Conservation (phyloP, 2,888 invertebrate genomes). For the Geotrupes spiniger region DNA sequence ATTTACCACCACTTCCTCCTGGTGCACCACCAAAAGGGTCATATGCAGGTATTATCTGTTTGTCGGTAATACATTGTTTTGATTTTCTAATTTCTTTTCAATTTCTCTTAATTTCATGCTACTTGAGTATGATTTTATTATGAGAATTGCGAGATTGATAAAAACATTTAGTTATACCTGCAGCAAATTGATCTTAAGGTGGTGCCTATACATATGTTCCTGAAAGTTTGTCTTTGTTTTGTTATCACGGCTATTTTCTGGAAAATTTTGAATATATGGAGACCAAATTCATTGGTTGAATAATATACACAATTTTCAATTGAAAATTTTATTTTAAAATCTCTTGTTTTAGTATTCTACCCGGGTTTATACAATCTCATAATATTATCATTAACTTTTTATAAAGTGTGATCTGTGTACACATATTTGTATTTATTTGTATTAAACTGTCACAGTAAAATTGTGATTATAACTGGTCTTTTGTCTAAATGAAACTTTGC, state of each 20-base stretch:
- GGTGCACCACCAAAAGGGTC: constrained; percentile 56
- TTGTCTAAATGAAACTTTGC: too few species aligned
- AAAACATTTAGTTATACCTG: constrained; percentile 17
- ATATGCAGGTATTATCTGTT: constrained; percentile 26
- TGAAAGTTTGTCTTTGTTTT: too few species aligned
- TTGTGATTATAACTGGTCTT: too few species aligned
- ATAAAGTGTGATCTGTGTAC: constrained; percentile 2
- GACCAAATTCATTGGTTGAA: too few species aligned
- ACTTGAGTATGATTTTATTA: constrained; percentile 16
- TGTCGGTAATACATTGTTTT: constrained; percentile 12
- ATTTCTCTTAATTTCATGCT: constrained; percentile 9
- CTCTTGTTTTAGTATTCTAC: too few species aligned
- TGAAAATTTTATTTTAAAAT: too few species aligned
- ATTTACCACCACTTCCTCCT: constrained; percentile 49
- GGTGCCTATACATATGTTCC: constrained; percentile 17
- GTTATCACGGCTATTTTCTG: too few species aligned
- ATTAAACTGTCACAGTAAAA: too few species aligned
- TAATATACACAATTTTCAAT: too few species aligned
- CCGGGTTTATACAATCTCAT: constrained; percentile 10
- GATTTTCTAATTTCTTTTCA: constrained; percentile 3
- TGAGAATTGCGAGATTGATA: constrained; percentile 7
- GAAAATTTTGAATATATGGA: too few species aligned
- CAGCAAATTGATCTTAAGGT: constrained; percentile 22
- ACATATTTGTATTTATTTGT: not conserved
- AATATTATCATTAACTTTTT: constrained; percentile 14